phyloP scores from a whole-genome alignment of 2,113 vertebrate genomes.

The Lagenorhynchus albirostris region DNA sequence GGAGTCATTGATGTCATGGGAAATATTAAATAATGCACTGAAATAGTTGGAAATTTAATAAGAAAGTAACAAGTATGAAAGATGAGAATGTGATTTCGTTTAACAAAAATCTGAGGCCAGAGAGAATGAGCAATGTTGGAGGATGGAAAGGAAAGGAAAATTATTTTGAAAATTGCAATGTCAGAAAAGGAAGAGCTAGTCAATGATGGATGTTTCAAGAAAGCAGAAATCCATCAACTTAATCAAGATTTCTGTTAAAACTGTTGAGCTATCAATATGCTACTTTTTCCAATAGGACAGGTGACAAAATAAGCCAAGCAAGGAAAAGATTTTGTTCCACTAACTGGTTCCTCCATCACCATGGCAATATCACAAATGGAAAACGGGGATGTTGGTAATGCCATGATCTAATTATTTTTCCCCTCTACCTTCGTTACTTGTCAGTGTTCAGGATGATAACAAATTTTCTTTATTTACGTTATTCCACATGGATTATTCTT shows the following conservation, averaged over 20 bases:
- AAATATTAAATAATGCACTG: background rate
- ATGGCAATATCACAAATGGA: background rate
- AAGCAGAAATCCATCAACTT: background rate
- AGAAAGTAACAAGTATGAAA: background rate
- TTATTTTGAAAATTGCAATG: conserved; percentile 3
- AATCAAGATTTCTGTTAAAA: background rate
- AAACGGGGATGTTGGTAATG: background rate
- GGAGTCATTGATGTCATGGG: background rate
- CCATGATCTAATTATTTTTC: background rate
- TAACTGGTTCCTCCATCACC: background rate
- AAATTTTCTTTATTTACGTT: background rate
- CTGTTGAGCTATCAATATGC: background rate
- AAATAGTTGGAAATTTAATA: background rate
- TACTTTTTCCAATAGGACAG: background rate
- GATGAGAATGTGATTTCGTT: background rate
- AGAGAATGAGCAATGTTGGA: background rate
- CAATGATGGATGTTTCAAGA: background rate
- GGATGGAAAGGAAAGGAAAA: background rate
- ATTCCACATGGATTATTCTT: background rate
- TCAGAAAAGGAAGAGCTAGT: background rate
- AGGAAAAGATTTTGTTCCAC: background rate
- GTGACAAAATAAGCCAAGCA: background rate
- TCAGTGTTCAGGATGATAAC: background rate
- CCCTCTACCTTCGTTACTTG: background rate
- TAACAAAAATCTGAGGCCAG: background rate